Evolutionary conservation across 2,888 invertebrate genomes (phyloP).

Genomic region (Drosophila mayaguana): DNA sequence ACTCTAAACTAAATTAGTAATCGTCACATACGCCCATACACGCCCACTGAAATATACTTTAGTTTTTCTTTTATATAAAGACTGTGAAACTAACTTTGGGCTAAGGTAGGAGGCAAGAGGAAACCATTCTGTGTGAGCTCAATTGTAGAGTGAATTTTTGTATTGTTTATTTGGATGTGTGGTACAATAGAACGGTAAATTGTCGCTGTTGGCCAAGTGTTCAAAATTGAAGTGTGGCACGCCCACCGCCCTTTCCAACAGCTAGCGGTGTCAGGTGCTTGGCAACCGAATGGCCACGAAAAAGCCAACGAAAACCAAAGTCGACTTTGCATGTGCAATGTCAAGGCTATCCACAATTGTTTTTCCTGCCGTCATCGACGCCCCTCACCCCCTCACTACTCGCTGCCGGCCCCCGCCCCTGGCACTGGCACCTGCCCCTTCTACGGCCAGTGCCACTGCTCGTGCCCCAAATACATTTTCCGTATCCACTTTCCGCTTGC

Average conservation of each 20-base stretch:
- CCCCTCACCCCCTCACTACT: too few relatives aligned
- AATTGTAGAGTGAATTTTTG: not conserved
- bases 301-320: constrained; percentile 19
- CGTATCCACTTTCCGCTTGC: not conserved
- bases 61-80: not conserved
- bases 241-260: constrained; percentile 15
- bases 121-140: not conserved
- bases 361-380: not conserved
- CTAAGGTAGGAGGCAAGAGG: not conserved
- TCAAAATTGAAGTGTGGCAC: constrained; percentile 35
- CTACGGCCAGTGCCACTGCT: not conserved
- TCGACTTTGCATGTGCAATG: constrained; percentile 72
- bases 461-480: constrained; percentile 12
- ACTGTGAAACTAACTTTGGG: not conserved
- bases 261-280: constrained; percentile 37
- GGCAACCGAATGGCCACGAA: constrained; percentile 31
- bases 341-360: constrained; percentile 60
- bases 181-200: not conserved
- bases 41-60: too few relatives aligned
- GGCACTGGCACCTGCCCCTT: not conserved
- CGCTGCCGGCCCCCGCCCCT: not conserved
- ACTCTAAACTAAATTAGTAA: too few relatives aligned
- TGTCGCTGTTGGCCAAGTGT: constrained; percentile 39
- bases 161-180: not conserved
- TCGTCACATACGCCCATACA: not conserved